Evolutionary conservation across 2,888 invertebrate species (phyloP), one percentile per base, ranked within the genome.

Genomic region (Chrysina gloriosa): DNA sequence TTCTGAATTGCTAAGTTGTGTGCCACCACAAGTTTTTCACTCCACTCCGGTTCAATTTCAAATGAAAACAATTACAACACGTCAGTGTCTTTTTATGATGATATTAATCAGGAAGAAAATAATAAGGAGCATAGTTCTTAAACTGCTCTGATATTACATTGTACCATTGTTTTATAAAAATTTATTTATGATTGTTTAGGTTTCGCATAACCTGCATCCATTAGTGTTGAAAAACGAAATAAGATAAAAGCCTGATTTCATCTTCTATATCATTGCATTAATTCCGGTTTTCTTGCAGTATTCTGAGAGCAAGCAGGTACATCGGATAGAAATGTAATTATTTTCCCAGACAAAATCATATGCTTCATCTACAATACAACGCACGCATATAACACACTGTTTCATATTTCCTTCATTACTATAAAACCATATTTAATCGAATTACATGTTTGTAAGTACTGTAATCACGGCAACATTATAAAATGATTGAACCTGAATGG

Each of bases 391-490:
- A 36, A 36, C 21, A 36, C 29, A 9, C 56, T 50, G 56, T 56
- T 56, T 56, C 56, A 11, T 34, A 39, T 56, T 56, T 36, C 56
- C 9, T 56, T 21, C 36, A 36, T 39, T 21, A 23, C 14, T 11
- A 16, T 39, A 11, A 36, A 56, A 39, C 29, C 11, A 36, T 23
- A 34, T 34, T 23, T 56, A 56, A 56, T 56, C 21, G 36, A 56
- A 36, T 56, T 56, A 56, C 56, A 23, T 36, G 36, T 36, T 56
- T 56, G 21, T 36, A 56, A 56, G 56, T 36, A 56, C 36, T 36
- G 56, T 56, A 36, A 56, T 56, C 36, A 36, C 23, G 36, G 36
- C 14, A 36, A 56, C 19, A 56, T 56, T 56, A 56, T 36, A 21
- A 19, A 56, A 56, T 56, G 36, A 54, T 34, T 19, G 54, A 19